Conservation (phyloP, 1,140 invertebrate genomes). For the Tenebrio molitor region DNA sequence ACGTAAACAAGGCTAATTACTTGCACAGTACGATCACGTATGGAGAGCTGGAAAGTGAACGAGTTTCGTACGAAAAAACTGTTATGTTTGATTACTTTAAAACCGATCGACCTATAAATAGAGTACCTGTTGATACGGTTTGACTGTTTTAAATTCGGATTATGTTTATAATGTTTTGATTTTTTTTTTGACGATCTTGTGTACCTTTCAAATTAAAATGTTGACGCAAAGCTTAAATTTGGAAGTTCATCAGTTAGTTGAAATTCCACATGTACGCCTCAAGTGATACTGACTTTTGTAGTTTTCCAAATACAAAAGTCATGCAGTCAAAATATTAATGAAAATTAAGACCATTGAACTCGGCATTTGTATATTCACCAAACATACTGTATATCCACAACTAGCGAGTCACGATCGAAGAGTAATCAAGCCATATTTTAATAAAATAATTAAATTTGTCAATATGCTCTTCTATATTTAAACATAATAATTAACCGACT, state of each 20-base stretch:
- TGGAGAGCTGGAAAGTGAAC: slow-evolving; percentile 24
- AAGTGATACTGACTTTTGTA: too few species aligned
- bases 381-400: slow-evolving; percentile 1
- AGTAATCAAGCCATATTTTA: too few species aligned
- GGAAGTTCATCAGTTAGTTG: too few species aligned
- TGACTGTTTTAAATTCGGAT: too few species aligned
- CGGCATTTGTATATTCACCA: not conserved
- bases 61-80: slow-evolving; percentile 10
- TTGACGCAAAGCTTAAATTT: too few species aligned
- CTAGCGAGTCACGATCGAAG: too few species aligned
- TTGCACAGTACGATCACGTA: slow-evolving; percentile 26
- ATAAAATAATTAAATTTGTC: too few species aligned
- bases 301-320: slow-evolving; percentile 7
- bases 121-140: not conserved
- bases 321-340: slow-evolving; percentile 8
- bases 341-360: slow-evolving; percentile 26
- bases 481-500: too few species aligned
- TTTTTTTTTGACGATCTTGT: too few species aligned
- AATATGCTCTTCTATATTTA: too few species aligned
- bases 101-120: slow-evolving; percentile 27
- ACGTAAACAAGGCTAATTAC: slow-evolving; percentile 26
- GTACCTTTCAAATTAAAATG: not conserved
- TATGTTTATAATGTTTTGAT: too few species aligned
- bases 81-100: slow-evolving; percentile 12
- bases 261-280: too few species aligned